phyloP scores from a whole-genome alignment of 2,113 vertebrate species.

The Notechis scutatus region DNA sequence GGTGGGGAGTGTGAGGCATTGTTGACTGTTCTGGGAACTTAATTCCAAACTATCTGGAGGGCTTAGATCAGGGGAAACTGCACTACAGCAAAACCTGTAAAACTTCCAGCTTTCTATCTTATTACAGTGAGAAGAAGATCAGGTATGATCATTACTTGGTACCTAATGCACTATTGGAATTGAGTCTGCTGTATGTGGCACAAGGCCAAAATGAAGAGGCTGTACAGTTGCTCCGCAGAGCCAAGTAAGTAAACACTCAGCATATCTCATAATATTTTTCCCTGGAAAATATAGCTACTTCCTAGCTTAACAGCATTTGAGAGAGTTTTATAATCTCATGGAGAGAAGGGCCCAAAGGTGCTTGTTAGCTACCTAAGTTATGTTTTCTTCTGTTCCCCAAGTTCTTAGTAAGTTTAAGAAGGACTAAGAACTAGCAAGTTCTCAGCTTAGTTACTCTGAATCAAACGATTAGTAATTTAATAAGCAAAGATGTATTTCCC shows the following conservation, averaged over 20 bases:
- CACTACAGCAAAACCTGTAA: not conserved
- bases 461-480: not conserved
- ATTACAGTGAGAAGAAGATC: slow-evolving; percentile 82
- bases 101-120: not conserved
- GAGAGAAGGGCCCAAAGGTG: not conserved
- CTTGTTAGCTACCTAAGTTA: not conserved
- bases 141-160: slow-evolving; percentile 90
- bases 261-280: not conserved
- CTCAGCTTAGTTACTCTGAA: not conserved
- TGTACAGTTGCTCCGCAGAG: slow-evolving; percentile 78
- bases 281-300: not conserved
- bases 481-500: not conserved
- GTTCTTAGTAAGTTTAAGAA: not conserved
- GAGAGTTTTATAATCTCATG: not conserved
- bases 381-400: not conserved
- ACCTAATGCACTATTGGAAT: slow-evolving; percentile 85
- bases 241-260: slow-evolving; percentile 71
- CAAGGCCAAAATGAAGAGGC: slow-evolving; percentile 79
- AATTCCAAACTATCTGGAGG: not conserved
- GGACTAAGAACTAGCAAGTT: not conserved
- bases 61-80: not conserved
- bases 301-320: not conserved
- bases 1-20: not conserved
- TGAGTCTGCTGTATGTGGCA: slow-evolving; percentile 81
- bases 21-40: not conserved